Evolutionary conservation across 2,888 invertebrate species (phyloP), one percentile per base, ranked within the genome.

Genomic region (Cylindroiulus punctatus): DNA sequence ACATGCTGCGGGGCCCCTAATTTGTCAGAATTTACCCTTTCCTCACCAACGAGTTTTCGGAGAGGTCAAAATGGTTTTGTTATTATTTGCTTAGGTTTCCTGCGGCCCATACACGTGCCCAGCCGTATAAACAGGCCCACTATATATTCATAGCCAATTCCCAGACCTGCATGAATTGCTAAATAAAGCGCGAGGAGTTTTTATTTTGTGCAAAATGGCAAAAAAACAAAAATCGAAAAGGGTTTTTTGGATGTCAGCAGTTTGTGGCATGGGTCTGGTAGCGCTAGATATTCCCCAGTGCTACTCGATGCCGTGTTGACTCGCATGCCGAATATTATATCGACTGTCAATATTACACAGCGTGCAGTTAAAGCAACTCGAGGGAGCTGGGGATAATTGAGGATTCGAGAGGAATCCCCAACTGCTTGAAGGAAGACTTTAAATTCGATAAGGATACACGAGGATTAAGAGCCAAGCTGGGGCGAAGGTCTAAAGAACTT

Each of bases 171-270:
- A 26, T 65, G 65, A 65, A 65, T 65, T 65, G 65, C 65, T 65
- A 65, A 65, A 65, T 65, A 65, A 65, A 65, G 26, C 65, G 10
- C 26, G 26, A n/a, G 3, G 22, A 26, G 26, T 22, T 65, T 65
- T 65, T 65, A 12, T 65, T 65, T 0, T 26, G 65, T 65, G 65
- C 65, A 26, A 65, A 22, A 52, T 22, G 22, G 57, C 65, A 14
- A 12, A 44, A 44, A 14, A 44, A 65, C 26, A 65, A 65, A 65
- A 10, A 44, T 5, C 12, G n/a, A 65, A 26, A 65, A 26, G 26
- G 65, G 10, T 26, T 65, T 65, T 65, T 65, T 65, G n/a, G 65
- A 65, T 65, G 65, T 65, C 65, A 65, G 65, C 65, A 65, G 65
- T 65, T 26, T 65, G 65, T 65, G 65, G 65, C 65, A 22, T 22